Evolutionary conservation across 2,888 invertebrate genomes (phyloP), one percentile per base, ranked within the genome.

Genomic region (Philaethria dido): DNA sequence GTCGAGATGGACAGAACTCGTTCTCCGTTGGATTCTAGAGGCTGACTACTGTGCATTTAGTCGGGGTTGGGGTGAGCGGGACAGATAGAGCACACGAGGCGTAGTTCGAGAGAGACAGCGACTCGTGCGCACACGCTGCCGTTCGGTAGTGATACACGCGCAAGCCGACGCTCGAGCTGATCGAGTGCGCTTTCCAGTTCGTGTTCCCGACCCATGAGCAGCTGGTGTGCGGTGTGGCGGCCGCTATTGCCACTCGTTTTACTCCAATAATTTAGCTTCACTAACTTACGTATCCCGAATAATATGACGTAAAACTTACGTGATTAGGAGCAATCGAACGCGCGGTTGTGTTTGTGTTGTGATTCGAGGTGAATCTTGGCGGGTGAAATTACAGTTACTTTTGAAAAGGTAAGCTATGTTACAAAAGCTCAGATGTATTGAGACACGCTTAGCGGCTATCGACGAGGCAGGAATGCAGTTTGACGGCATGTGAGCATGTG

Each of bases 371-470:
- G 81, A 83, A 85, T 80, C 82, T 77, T 78, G 76, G 81, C 80
- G 81, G 81, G 82, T 80, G 82, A 87, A 88, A 79, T 85, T 85
- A 91, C 89, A 88, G 89, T 91, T 89, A 88, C 87, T 85, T 90
- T 90, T 86, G 82, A 89, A 89, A 90, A 90, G 91, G 92, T 89
- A 88, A 89, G 89, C 89, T 88, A 86, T 89, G 86, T 85, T 88
- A 89, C 86, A 87, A 88, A 90, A 90, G 87, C 86, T 89, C 85
- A 79, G 85, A 81, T 80, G 85, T 81, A 88, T 88, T 84, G 86
- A 86, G 86, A 86, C 85, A 85, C 88, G 91, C 85, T 87, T 86
- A 85, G 88, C 85, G 85, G 84, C 88, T 87, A 89, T 89, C 87
- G 88, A 86, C 87, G 86, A 86, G 83, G 86, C 80, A 86, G 92